Base-by-base conservation (phyloP, 92 coral and sea anemone species). In the Porites divaricata region DNA sequence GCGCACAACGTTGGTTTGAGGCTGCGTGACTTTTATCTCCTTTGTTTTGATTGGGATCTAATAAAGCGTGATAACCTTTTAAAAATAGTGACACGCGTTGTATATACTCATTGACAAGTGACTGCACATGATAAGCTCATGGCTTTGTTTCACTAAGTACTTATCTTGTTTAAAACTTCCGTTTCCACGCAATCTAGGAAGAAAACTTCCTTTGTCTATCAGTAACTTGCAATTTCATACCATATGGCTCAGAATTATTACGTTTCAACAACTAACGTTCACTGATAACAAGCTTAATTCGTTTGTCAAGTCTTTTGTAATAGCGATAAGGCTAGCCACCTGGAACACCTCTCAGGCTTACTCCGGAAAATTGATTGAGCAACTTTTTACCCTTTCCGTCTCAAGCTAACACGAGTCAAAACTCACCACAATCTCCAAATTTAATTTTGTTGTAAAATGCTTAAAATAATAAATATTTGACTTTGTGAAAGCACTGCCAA, bases 171-270 rank as follows among this genome's bases (percentile, higher is more conserved):
- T 23, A 56, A 77, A 77, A 77, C 81, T 78, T 51, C 65, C 74
- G 73, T 78, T 78, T 65, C 73, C 82, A 64, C 82, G 82, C 63
- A 64, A 41, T 64, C 65, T 49, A 64, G 25, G 28, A 5, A 64
- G 8, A 6, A 64, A 13, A 9, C 22, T 5, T 35, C 63, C 9
- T 49, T 78, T 78, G 82, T 64, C 59, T 49, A 2, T 28, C 9
- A 16, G 59, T 19, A 16, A 35, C 64, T 49, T 21, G 70, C 57
- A 23, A 78, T 48, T 78, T 28, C 13, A 19, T 67, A 14, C 16
- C 19, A 35, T 8, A n/a, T 24, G 49, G 17, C 15, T 12, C 62
- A 57, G 15, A 57, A 57, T 57, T 57, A 57, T 57, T 3, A 14
- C 8, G 8, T 16, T 19, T 19, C n/a, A 16, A 61, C 21, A 61